Evolutionary conservation across 1,140 invertebrate genomes (phyloP), one percentile per base, ranked within the genome.

Genomic region (Ceratosolen solmsi): DNA sequence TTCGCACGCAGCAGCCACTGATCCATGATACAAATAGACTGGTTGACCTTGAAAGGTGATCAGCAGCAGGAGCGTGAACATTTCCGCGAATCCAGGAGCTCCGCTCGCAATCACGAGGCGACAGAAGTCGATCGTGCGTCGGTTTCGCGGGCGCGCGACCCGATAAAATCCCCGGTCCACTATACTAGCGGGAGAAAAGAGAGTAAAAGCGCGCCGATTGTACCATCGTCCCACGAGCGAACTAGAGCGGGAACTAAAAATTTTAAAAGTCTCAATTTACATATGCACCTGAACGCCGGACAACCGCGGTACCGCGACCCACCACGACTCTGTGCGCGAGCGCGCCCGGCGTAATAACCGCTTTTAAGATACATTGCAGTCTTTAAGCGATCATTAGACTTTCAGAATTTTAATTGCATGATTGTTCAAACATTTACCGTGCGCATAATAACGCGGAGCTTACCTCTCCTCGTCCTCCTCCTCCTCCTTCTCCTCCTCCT

Each of bases 231-330:
- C 27, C 22, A 9, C 60, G 46, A 68, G 33, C 51, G 36, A 73
- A 65, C 70, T 74, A 54, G 71, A 80, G 58, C 79, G 58, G 70
- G n/a, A 80, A 65, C 79, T 80, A 65, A 80, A 80, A 73, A 80
- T 80, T 74, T 65, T 80, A 65, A 70, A 80, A 65, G 79, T 74
- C 79, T 73, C 15, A 60, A 79, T 79, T 79, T 79, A 68, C 78
- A 79, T 79, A 49, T 51, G 70, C 54, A 79, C 78, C 70, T 79
- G 78, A 79, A 70, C 20, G n/a, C 9, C 20, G 54, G 15, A 38
- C 46, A 4, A 54, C 70, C 8, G 20, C n/a, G n/a, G n/a, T n/a
- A n/a, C n/a, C n/a, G n/a, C 3, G 25, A 8, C 2, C 1, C 9
- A 30, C 20, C 27, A 27, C 71, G 71, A 9, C 30, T 13, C n/a